phyloP scores from a whole-genome alignment of 2,888 invertebrate genomes.

The Eilema depressum region DNA sequence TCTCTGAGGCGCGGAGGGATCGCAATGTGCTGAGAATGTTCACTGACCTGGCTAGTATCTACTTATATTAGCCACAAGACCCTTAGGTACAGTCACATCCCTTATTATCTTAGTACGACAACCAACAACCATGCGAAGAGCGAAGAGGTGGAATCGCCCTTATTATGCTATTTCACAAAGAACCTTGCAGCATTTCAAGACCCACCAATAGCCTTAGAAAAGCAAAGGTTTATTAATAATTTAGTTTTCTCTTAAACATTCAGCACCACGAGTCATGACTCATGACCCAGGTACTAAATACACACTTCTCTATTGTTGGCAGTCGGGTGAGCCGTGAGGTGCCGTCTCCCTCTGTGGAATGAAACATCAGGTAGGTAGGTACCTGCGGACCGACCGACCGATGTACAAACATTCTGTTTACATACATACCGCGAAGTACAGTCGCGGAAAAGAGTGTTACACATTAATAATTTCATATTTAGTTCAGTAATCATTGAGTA shows the following conservation, averaged over 20 bases:
- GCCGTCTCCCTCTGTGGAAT: conserved; percentile 29
- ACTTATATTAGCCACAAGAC: too few relatives aligned
- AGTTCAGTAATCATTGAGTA: background rate
- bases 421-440: conserved; percentile 49
- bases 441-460: conserved; percentile 16
- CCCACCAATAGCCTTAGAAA: background rate
- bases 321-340: conserved; percentile 34
- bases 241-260: background rate
- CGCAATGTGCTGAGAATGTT: too few relatives aligned
- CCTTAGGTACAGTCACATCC: too few relatives aligned
- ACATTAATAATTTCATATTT: background rate
- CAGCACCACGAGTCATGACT: background rate
- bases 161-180: too few relatives aligned
- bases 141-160: too few relatives aligned
- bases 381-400: conserved; percentile 44
- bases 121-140: too few relatives aligned
- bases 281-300: conserved; percentile 20
- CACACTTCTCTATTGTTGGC: conserved; percentile 40
- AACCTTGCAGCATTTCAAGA: background rate
- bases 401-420: conserved; percentile 54
- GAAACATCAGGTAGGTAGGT: conserved; percentile 53
- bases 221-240: conserved; percentile 7
- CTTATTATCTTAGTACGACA: too few relatives aligned
- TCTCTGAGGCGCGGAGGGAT: too few relatives aligned
- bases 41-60: too few relatives aligned